A percentile compares a stretch with the other conserved stretches of the same genome.
Evolutionary conservation across 1,140 invertebrate species (phyloP).

Genomic region (Zaprionus vittiger): DNA sequence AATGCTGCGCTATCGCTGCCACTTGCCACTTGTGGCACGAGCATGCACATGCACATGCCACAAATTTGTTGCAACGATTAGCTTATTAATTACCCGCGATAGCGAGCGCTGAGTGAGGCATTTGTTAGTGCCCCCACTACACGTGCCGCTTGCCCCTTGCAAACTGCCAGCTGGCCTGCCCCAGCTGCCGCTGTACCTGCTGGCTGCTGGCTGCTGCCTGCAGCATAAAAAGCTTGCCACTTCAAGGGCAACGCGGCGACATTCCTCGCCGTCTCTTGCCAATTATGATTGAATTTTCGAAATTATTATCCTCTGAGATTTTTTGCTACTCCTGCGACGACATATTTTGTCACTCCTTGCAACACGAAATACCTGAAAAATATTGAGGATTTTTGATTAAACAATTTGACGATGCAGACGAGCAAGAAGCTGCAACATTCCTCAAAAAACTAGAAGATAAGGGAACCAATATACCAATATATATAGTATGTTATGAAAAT

Average conservation of each 20-base stretch:
- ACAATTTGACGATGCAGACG: slow-evolving; percentile 6
- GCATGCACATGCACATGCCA: slow-evolving; percentile 65
- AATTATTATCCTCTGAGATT: slow-evolving; percentile 39
- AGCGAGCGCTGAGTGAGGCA: slow-evolving; percentile 61
- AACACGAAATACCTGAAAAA: slow-evolving; percentile 33
- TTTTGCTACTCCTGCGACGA: slow-evolving; percentile 26
- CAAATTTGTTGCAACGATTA: slow-evolving; percentile 82
- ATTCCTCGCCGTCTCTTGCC: slow-evolving; percentile 55
- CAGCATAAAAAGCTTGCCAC: slow-evolving; percentile 13
- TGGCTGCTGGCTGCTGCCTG: slow-evolving; percentile 3
- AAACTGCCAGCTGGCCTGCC: too few relatives aligned
- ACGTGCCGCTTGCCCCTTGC: background rate
- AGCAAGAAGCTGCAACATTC: background rate
- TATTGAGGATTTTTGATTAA: slow-evolving; percentile 31
- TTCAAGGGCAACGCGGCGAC: slow-evolving; percentile 32
- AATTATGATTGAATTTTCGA: slow-evolving; percentile 62
- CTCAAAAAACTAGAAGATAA: background rate
- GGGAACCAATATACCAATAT: background rate
- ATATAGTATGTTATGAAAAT: background rate
- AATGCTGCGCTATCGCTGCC: slow-evolving; percentile 29
- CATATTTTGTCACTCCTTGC: slow-evolving; percentile 54
- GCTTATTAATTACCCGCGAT: slow-evolving; percentile 80
- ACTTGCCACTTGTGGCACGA: slow-evolving; percentile 12
- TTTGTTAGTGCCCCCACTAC: slow-evolving; percentile 36
- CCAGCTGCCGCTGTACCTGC: background rate